Conservation (phyloP, 2,797 vertebrate genomes). For the Mormyrops attenuatus region DNA sequence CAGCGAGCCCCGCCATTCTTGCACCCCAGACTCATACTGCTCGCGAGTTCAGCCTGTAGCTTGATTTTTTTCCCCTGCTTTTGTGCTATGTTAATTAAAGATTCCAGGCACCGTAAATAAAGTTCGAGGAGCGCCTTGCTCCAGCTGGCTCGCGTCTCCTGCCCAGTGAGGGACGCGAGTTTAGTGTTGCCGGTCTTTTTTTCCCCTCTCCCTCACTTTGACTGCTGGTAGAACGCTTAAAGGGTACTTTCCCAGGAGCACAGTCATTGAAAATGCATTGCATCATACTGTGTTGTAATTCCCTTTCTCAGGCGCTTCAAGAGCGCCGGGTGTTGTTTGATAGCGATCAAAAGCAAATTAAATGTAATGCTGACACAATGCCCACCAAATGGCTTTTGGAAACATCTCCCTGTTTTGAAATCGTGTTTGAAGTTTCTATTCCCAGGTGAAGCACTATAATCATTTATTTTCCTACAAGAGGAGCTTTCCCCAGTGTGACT, state of each 20-base stretch:
- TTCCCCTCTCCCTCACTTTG: not conserved
- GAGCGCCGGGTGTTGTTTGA: not conserved
- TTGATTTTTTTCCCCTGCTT: not conserved
- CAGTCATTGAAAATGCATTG: constrained; percentile 21
- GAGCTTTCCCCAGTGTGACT: not conserved
- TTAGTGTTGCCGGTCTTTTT: not conserved
- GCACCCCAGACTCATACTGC: not conserved
- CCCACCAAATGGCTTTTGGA: not conserved
- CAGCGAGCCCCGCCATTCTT: not conserved
- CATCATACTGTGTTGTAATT: constrained; percentile 4
- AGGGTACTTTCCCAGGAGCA: constrained; percentile 15
- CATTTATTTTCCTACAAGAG: not conserved
- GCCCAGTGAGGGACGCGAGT: not conserved
- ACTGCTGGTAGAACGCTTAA: not conserved
- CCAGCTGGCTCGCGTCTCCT: not conserved
- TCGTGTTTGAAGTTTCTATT: not conserved
- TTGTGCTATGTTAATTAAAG: constrained; percentile 4
- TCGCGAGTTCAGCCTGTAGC: not conserved
- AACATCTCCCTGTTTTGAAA: not conserved
- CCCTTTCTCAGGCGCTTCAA: not conserved
- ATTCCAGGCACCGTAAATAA: not conserved
- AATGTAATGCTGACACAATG: not conserved
- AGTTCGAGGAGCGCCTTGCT: not conserved
- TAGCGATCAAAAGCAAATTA: constrained; percentile 1
- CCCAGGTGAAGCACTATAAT: not conserved